phyloP scores from a whole-genome alignment of 2,113 vertebrate genomes.

The Sinocyclocheilus maitianheensis region DNA sequence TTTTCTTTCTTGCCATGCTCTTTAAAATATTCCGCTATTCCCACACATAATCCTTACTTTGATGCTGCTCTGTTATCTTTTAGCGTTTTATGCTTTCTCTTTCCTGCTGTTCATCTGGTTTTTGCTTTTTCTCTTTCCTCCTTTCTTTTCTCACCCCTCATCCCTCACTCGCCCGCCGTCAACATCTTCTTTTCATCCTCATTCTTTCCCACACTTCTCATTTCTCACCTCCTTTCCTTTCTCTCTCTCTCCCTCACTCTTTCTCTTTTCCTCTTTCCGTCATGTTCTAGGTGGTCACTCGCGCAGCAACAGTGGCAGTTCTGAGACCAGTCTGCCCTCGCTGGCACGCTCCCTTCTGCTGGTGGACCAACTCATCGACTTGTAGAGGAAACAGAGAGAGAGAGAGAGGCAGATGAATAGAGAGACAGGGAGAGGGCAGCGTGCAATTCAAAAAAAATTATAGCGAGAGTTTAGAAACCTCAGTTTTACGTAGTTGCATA shows the following conservation, averaged over 20 bases:
- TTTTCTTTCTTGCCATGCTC: slow-evolving; percentile 48
- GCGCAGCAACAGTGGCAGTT: slow-evolving; percentile 99
- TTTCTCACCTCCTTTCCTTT: neutral
- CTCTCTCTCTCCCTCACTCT: slow-evolving; percentile 11
- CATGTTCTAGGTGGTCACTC: slow-evolving; percentile 96
- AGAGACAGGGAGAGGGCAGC: slow-evolving; percentile 55
- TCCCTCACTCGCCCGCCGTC: slow-evolving; percentile 37
- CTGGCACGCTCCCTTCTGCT: slow-evolving; percentile 98
- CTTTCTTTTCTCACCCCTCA: neutral
- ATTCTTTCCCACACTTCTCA: slow-evolving; percentile 10
- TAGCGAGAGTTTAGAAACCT: slow-evolving; percentile 38
- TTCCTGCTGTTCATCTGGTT: slow-evolving; percentile 33
- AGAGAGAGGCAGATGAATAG: slow-evolving; percentile 51
- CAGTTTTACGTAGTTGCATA: neutral
- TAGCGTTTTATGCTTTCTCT: slow-evolving; percentile 24
- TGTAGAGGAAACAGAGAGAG: slow-evolving; percentile 83
- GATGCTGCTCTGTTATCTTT: slow-evolving; percentile 5
- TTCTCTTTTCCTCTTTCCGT: slow-evolving; percentile 81
- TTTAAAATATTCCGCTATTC: slow-evolving; percentile 51
- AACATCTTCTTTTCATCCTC: slow-evolving; percentile 60
- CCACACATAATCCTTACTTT: neutral
- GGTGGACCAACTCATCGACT: slow-evolving; percentile 99
- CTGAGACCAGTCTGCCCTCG: slow-evolving; percentile 99
- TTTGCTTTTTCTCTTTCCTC: slow-evolving; percentile 7
- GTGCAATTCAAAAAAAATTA: slow-evolving; percentile 64